phyloP scores from a whole-genome alignment of 2,797 vertebrate species.

The Lagodon rhomboides region DNA sequence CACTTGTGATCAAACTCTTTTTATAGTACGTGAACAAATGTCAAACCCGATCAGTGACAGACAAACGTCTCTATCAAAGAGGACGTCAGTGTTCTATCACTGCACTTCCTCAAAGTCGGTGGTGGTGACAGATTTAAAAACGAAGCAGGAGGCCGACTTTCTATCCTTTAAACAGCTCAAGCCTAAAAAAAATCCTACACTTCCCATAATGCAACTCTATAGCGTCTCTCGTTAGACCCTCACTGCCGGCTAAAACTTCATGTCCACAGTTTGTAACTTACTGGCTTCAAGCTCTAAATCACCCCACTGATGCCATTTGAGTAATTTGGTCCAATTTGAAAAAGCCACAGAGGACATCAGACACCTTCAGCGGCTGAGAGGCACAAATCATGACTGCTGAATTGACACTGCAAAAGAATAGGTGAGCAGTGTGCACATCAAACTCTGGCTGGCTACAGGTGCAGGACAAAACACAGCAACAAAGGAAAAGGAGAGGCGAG shows the following conservation, averaged over 20 bases:
- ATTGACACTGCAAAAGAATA: background rate
- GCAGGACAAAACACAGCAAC: background rate
- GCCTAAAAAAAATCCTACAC: constrained; percentile 35
- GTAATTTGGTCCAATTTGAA: background rate
- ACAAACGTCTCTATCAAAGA: background rate
- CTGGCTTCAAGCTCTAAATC: background rate
- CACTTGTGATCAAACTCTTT: background rate
- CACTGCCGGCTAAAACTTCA: constrained; percentile 11
- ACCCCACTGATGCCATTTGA: background rate
- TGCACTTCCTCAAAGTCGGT: background rate
- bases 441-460: background rate
- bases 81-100: background rate
- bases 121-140: background rate
- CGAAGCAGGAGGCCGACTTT: background rate
- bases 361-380: background rate
- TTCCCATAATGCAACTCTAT: constrained; percentile 31
- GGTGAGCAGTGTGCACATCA: background rate
- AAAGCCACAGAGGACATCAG: background rate
- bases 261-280: background rate
- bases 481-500: background rate
- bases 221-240: constrained; percentile 16
- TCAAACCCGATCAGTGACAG: background rate
- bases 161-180: background rate
- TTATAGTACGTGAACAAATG: background rate
- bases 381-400: background rate